phyloP scores from a whole-genome alignment of 2,797 vertebrate genomes.

The Acanthurus tractus region DNA sequence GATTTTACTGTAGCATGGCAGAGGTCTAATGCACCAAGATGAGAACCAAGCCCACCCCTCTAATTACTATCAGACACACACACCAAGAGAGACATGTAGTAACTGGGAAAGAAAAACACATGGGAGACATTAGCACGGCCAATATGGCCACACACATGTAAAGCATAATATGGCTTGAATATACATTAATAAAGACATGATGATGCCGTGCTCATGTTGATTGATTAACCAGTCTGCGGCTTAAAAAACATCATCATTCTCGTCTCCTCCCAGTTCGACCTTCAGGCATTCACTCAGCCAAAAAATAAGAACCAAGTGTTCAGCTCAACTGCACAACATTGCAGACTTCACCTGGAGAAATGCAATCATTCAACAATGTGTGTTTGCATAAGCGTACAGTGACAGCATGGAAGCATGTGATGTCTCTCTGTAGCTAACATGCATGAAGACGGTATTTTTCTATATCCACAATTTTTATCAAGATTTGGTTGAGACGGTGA shows the following conservation, averaged over 20 bases:
- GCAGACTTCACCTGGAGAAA: slow-evolving; percentile 27
- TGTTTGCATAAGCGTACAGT: not conserved
- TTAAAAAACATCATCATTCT: slow-evolving; percentile 46
- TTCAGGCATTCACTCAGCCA: not conserved
- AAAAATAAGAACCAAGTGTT: slow-evolving; percentile 18
- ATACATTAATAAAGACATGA: slow-evolving; percentile 55
- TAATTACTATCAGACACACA: slow-evolving; percentile 75
- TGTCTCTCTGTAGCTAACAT: not conserved
- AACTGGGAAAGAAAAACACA: slow-evolving; percentile 59
- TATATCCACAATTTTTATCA: not conserved
- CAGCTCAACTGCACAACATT: not conserved
- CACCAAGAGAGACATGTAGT: slow-evolving; percentile 49
- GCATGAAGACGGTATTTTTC: not conserved
- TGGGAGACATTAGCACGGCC: slow-evolving; percentile 68
- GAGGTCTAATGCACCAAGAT: slow-evolving; percentile 67
- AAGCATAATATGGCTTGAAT: slow-evolving; percentile 41
- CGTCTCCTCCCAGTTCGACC: slow-evolving; percentile 9
- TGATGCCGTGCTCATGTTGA: slow-evolving; percentile 54
- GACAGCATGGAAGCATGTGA: not conserved
- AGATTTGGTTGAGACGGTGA: not conserved
- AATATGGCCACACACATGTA: slow-evolving; percentile 56
- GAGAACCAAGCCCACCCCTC: slow-evolving; percentile 58
- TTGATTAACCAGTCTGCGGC: slow-evolving; percentile 50
- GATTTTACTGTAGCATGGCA: slow-evolving; percentile 52
- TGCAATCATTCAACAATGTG: slow-evolving; percentile 2